phyloP scores from a whole-genome alignment of 2,888 invertebrate species.

The Cheilosia vulpina region DNA sequence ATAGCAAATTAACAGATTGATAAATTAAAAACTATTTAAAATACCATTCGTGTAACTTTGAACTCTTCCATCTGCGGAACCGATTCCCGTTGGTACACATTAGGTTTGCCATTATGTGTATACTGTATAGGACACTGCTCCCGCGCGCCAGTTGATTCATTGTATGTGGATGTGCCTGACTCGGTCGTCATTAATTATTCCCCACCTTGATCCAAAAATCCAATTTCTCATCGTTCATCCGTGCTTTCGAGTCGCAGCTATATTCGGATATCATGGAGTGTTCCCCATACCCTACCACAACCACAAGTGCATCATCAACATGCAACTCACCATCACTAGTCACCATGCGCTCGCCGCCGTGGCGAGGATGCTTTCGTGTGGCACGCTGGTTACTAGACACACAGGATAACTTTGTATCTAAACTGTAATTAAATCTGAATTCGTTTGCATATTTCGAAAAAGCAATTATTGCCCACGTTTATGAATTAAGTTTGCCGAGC shows the following conservation, averaged over 20 bases:
- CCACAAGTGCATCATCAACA: conserved; percentile 6
- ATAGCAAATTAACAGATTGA: conserved; percentile 64
- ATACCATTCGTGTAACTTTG: conserved; percentile 36
- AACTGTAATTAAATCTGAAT: conserved; percentile 75
- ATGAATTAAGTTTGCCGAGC: conserved; percentile 69
- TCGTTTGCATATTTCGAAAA: conserved; percentile 74
- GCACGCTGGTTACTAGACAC: conserved; percentile 40
- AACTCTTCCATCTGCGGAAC: background rate
- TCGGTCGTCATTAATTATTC: conserved; percentile 67
- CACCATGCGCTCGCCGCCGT: background rate
- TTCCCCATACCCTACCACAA: no score
- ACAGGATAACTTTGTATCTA: conserved; percentile 68
- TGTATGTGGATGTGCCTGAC: conserved; percentile 36
- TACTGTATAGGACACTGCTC: background rate
- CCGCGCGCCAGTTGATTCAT: conserved; percentile 35
- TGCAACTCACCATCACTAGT: conserved; percentile 19
- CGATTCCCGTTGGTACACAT: conserved; percentile 2
- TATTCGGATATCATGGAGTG: conserved; percentile 4
- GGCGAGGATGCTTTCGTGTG: conserved; percentile 32
- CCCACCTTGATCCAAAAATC: conserved; percentile 65
- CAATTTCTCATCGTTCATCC: conserved; percentile 67
- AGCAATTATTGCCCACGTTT: conserved; percentile 73
- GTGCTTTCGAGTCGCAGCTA: conserved; percentile 30
- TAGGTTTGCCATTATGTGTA: conserved; percentile 5
- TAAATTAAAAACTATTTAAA: conserved; percentile 68